Conservation (phyloP, 2,888 invertebrate genomes). For the Chesias legatella region DNA sequence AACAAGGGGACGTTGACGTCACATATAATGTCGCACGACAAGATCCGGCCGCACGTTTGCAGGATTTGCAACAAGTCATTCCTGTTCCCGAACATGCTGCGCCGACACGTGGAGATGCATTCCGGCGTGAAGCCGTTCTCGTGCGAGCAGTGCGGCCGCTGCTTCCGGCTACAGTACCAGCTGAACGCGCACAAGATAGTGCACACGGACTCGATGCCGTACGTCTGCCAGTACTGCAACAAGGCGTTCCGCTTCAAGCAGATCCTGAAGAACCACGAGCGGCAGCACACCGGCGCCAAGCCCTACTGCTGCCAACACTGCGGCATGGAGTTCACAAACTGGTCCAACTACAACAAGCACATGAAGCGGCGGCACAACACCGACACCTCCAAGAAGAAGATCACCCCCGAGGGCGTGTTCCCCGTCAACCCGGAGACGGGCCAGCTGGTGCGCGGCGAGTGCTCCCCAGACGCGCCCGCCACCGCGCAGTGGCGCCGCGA, state of each 20-base stretch:
- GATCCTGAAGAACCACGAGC: slow-evolving; percentile 85
- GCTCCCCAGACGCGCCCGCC: slow-evolving; percentile 47
- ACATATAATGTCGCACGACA: slow-evolving; percentile 68
- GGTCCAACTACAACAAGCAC: slow-evolving; percentile 91
- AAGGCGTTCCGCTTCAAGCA: slow-evolving; percentile 89
- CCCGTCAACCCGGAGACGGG: slow-evolving; percentile 69
- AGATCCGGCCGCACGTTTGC: slow-evolving; percentile 62
- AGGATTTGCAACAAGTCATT: slow-evolving; percentile 69
- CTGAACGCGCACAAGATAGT: slow-evolving; percentile 87
- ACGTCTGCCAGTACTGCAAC: slow-evolving; percentile 86
- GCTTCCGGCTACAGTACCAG: slow-evolving; percentile 84
- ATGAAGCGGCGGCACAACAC: slow-evolving; percentile 87
- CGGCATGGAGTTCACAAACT: slow-evolving; percentile 87
- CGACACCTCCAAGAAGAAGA: slow-evolving; percentile 72
- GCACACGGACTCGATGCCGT: slow-evolving; percentile 90
- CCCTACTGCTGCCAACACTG: slow-evolving; percentile 88
- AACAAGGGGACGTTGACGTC: slow-evolving; percentile 69
- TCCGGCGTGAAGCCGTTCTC: slow-evolving; percentile 65
- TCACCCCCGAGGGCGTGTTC: slow-evolving; percentile 76
- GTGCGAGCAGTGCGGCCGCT: slow-evolving; percentile 67
- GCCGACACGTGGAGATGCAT: slow-evolving; percentile 70
- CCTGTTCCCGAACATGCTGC: slow-evolving; percentile 64
- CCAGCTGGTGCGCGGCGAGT: slow-evolving; percentile 42
- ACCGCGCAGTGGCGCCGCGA: slow-evolving; percentile 68
- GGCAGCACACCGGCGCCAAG: slow-evolving; percentile 85